Conservation (phyloP, 2,113 vertebrate genomes). For the Myrmecobius fasciatus region DNA sequence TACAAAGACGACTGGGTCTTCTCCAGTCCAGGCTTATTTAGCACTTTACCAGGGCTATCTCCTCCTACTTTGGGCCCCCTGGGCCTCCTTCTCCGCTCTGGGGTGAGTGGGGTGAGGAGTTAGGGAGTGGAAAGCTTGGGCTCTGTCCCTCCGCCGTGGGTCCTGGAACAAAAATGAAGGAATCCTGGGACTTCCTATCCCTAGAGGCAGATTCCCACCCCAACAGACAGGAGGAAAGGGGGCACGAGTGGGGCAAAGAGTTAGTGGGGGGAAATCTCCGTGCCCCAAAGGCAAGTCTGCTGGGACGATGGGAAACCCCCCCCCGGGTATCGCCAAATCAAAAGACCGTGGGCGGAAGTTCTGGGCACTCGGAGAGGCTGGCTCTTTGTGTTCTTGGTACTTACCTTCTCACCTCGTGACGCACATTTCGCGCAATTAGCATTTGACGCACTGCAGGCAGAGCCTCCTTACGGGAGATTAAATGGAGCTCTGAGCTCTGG, state of each 20-base stretch:
- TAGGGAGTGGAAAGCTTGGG: too few relatives aligned
- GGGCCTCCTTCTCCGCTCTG: too few relatives aligned
- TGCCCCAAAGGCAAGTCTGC: background rate
- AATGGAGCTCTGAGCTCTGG: background rate
- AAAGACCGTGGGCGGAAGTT: fast-evolving
- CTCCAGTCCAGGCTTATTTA: too few relatives aligned
- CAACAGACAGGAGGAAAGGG: background rate
- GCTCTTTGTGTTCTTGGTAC: background rate
- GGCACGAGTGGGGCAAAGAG: background rate
- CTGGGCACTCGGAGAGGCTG: background rate
- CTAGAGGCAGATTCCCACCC: too few relatives aligned
- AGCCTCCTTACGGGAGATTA: background rate
- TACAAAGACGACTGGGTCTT: too few relatives aligned
- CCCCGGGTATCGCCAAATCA: background rate
- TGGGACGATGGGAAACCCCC: background rate
- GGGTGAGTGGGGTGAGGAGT: too few relatives aligned
- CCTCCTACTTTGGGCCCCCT: too few relatives aligned
- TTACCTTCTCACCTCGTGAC: background rate
- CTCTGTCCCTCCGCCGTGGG: too few relatives aligned
- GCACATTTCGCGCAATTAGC: background rate
- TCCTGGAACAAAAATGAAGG: too few relatives aligned
- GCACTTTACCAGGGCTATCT: too few relatives aligned
- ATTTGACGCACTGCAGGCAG: background rate
- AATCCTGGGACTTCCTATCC: too few relatives aligned
- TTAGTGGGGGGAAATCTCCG: background rate